Evolutionary conservation across 2,797 vertebrate genomes (phyloP), one percentile per base, ranked within the genome.

Genomic region (Salarias fasciatus): DNA sequence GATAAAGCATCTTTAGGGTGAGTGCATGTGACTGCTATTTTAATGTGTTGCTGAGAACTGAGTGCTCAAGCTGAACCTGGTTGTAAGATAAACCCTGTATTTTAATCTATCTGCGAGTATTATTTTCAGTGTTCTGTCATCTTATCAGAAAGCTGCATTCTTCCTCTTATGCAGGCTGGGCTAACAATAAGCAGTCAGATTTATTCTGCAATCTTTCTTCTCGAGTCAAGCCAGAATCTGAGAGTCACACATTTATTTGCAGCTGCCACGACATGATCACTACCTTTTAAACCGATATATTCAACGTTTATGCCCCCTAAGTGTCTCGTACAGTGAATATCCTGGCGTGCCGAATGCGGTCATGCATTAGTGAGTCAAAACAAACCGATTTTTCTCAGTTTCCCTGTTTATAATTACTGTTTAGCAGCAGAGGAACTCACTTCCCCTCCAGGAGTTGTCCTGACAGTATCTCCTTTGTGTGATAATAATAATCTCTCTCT

Each of bases 111-210:
- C 43, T 67, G 33, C 45, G 29, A 53, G 36, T 49, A 18, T 63
- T 86, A 82, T 87, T 84, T 85, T 65, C 42, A 80, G 71, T 9
- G 5, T n/a, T n/a, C 47, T n/a, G 24, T 60, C 18, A 49, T 37
- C 82, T 86, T 90, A 89, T 91, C 84, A 82, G 76, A 63, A 11
- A 8, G 52, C 53, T 64, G 44, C 88, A 89, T 77, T 77, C 79
- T 84, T 87, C 82, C 82, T 86, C 85, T 83, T 45, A 53, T 64
- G 69, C 58, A 55, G 35, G 47, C 60, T 51, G 44, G 0, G 4
- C 77, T 72, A 83, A 76, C 53, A 75, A 86, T 76, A 83, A 2
- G 61, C 66, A 44, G 56, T 52, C 74, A 77, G 76, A 72, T 86
- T 77, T 83, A 55, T 52, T 52, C 60, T 33, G 1, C 47, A 28